Evolutionary conservation across 2,888 invertebrate genomes (phyloP), one percentile per base, ranked within the genome.

Genomic region (Ormyrus rosae): DNA sequence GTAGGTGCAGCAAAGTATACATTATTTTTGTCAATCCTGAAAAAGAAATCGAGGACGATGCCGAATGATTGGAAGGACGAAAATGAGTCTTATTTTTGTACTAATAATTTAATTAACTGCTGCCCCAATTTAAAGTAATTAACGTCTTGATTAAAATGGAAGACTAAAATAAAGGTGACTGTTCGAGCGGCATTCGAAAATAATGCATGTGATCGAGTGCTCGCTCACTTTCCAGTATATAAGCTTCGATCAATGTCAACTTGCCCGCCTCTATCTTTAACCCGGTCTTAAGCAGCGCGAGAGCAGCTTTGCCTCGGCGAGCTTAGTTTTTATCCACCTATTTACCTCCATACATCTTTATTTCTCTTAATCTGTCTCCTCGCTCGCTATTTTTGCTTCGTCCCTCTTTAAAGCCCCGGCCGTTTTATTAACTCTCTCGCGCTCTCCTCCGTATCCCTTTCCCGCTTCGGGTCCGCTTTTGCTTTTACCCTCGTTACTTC

Each of bases 281-380:
- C 68, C 64, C 53, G 64, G 34, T 34, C 34, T 34, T 34, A 34
- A 34, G 34, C 34, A 34, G 34, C 64, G 63, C 34, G 4, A 10
- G 13, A 55, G 46, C 69, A 10, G 48, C 13, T 19, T 6, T 34
- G 10, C 51, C 9, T 34, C 34, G n/a, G 6, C 45, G 7, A 19
- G 46, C 69, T 69, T 34, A 53, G 34, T 78, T 75, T 81, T 78
- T 78, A 78, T 81, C 70, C n/a, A 63, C 67, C 50, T 74, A 74
- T 71, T 64, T 74, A 71, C 67, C 70, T 61, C 67, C 45, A 81
- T 79, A 81, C 76, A 76, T 81, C 78, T 78, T 79, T 79, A 76
- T 79, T 81, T 76, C 81, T 79, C 81, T 81, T 79, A 72, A 81
- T 81, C 79, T 82, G 65, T 80, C 77, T 76, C 73, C 64, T 64